phyloP scores from a whole-genome alignment of 92 coral and sea anemone genomes.

The Paramuricea clavata region DNA sequence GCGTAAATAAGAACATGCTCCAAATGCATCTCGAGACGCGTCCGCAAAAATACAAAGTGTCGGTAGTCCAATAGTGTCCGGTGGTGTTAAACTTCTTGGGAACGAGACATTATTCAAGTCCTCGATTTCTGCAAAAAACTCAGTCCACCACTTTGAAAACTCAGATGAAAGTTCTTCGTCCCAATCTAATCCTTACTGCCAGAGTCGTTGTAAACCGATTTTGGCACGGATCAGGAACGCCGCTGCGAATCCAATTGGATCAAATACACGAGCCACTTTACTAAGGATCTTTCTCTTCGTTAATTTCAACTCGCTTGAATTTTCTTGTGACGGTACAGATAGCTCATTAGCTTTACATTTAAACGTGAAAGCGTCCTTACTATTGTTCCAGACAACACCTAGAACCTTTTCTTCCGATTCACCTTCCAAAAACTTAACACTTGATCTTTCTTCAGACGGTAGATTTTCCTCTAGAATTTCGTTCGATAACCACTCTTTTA shows the following conservation, averaged over 20 bases:
- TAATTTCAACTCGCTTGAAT: neutral
- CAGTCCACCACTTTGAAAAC: constrained; percentile 46
- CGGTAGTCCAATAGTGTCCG: constrained; percentile 52
- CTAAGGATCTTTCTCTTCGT: constrained; percentile 56
- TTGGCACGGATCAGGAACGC: constrained; percentile 58
- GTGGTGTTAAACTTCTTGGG: constrained; percentile 66
- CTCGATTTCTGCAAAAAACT: constrained; percentile 44
- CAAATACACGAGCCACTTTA: constrained; percentile 65
- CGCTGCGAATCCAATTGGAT: constrained; percentile 68
- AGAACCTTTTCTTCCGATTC: constrained; percentile 31
- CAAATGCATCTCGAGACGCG: constrained; percentile 61
- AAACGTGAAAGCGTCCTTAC: constrained; percentile 25
- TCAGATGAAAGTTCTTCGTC: constrained; percentile 59
- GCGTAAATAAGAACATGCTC: constrained; percentile 52
- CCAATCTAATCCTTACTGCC: constrained; percentile 33
- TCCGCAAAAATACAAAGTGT: constrained; percentile 61
- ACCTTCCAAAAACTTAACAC: constrained; percentile 40
- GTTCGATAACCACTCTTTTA: constrained; percentile 69
- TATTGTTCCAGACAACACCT: constrained; percentile 28
- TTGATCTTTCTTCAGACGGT: neutral
- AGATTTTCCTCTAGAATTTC: neutral
- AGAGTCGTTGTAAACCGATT: constrained; percentile 52
- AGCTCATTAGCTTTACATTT: constrained; percentile 21
- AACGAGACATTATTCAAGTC: constrained; percentile 53
- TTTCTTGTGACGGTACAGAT: neutral